Evolutionary conservation across 2,113 vertebrate genomes (phyloP), one percentile per base, ranked within the genome.

Genomic region (Tetrao urogallus): DNA sequence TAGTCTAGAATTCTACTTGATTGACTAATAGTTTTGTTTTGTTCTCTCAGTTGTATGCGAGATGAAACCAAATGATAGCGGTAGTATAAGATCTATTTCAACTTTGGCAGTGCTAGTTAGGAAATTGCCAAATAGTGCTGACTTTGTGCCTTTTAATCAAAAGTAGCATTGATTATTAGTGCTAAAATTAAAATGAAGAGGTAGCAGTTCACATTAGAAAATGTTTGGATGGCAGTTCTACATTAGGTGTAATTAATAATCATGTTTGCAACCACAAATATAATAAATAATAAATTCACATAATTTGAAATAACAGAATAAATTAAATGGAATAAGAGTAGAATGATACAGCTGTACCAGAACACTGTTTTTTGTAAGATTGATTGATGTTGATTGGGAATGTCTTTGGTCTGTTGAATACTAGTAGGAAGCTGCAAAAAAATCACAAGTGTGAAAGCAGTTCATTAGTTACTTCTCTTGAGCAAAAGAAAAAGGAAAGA

Each of bases 211-310:
- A 90, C 40, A 60, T 52, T 84, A 82, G 80, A 94, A 93, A 78
- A 84, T 61, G 81, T 95, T 94, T 90, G 36, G 42, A 82, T 93
- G 77, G 85, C 91, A 96, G 87, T 84, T 97, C 69, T 93, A 75
- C 77, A 82, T 92, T 91, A 93, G 69, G 82, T 95, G 79, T 94
- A 90, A 71, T 82, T 96, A 97, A 97, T 88, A 75, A 64, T 67
- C 54, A 89, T 95, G 79, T 97, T 96, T 96, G 66, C 82, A 94
- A 78, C 69, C 67, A 72, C 54, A 90, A 88, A 95, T 80, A n/a
- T 88, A 91, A 77, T 97, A n/a, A n/a, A n/a, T n/a, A n/a, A n/a
- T n/a, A n/a, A n/a, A 88, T 91, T 95, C 96, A 60, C 71, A 91
- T 90, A 66, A 36, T 76, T 25, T 85, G 66, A 95, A 97, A 96